Evolutionary conservation across 2,113 vertebrate species (phyloP).

Genomic region (Cyphomyrus discorhynchus): DNA sequence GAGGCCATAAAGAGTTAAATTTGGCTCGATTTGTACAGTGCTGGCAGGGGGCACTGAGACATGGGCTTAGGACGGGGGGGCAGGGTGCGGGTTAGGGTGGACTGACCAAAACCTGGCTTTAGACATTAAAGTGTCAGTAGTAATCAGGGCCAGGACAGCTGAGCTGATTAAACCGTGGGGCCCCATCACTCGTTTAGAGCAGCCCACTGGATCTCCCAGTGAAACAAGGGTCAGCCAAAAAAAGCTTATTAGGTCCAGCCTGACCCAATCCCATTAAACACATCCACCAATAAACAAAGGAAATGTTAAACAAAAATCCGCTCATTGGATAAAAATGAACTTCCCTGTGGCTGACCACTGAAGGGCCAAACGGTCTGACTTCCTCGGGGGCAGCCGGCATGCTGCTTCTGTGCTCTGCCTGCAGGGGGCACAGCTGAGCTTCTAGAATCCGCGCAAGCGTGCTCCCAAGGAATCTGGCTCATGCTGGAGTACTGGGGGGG

Average conservation of each 20-base stretch:
- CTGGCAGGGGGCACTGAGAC: constrained; percentile 41
- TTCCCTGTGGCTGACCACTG: not conserved
- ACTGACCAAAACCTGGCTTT: constrained; percentile 62
- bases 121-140: constrained; percentile 76
- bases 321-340: constrained; percentile 63
- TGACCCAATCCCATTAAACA: constrained; percentile 71
- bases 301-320: constrained; percentile 72
- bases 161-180: constrained; percentile 65
- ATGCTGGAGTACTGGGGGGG: not conserved
- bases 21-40: constrained; percentile 68
- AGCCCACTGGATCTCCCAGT: constrained; percentile 55
- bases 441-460: not conserved
- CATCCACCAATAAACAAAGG: constrained; percentile 70
- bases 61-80: constrained; percentile 59
- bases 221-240: constrained; percentile 51
- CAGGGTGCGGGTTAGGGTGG: constrained; percentile 59
- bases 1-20: constrained; percentile 72
- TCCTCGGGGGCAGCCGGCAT: not conserved
- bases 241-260: constrained; percentile 65
- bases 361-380: not conserved
- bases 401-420: not conserved
- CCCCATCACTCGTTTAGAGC: constrained; percentile 47
- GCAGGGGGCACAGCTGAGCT: not conserved
- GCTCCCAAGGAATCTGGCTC: not conserved
- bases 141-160: constrained; percentile 65